Evolutionary conservation across 1,140 invertebrate species (phyloP).

Genomic region (Thalassaphorura encarpata): DNA sequence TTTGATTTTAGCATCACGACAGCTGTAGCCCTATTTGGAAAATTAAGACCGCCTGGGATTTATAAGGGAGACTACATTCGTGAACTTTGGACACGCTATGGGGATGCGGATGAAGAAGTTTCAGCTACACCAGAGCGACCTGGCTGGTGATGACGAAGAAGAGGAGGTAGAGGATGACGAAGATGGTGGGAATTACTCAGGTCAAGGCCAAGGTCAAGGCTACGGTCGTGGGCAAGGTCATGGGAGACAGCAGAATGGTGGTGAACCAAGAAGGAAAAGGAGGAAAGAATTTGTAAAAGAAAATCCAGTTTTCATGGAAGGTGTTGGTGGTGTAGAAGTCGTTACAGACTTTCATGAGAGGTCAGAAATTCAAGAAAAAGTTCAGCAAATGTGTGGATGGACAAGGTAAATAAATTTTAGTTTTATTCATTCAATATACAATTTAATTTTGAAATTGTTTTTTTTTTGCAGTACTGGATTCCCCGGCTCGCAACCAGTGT

Average conservation of each 20-base stretch:
- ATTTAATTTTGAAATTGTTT: constrained; percentile 11
- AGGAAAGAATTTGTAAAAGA: constrained; percentile 39
- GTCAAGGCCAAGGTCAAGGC: too few species aligned
- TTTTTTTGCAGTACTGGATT: constrained; percentile 57
- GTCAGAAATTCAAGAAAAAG: constrained; percentile 57
- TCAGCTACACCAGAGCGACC: constrained; percentile 60
- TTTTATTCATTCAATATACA: not conserved
- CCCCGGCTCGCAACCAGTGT: constrained; percentile 93
- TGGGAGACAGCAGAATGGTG: not conserved
- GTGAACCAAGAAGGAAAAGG: constrained; percentile 19
- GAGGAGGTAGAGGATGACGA: constrained; percentile 32
- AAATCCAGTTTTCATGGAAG: constrained; percentile 64
- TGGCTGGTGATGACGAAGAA: constrained; percentile 62
- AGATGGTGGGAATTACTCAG: constrained; percentile 8
- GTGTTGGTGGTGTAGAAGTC: constrained; percentile 59
- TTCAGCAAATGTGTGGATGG: constrained; percentile 75
- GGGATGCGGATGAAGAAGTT: constrained; percentile 54
- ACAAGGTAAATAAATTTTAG: constrained; percentile 38
- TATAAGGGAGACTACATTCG: constrained; percentile 58
- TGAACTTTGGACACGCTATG: constrained; percentile 56
- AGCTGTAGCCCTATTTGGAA: constrained; percentile 64
- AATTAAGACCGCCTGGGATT: constrained; percentile 50
- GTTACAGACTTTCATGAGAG: constrained; percentile 52
- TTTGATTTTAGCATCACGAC: constrained; percentile 66
- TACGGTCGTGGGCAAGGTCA: too few species aligned